phyloP scores from a whole-genome alignment of 2,888 invertebrate genomes.

The Druceiella hillmani region DNA sequence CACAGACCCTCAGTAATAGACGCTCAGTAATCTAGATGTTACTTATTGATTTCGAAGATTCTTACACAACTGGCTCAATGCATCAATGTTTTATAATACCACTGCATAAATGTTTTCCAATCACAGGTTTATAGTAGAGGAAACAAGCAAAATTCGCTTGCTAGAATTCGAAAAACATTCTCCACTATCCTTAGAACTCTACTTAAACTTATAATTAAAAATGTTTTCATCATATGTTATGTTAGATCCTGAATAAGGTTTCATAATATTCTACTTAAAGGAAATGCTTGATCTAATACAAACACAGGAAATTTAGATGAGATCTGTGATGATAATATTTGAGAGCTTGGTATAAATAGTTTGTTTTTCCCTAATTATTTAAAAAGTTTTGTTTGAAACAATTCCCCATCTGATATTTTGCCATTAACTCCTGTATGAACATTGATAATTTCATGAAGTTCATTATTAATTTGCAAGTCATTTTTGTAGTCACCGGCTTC shows the following conservation, averaged over 20 bases:
- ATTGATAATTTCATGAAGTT: too few species aligned
- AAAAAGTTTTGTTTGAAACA: too few species aligned
- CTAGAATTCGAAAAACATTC: neutral
- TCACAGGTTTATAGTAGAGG: neutral
- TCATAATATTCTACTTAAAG: neutral
- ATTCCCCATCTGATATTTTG: too few species aligned
- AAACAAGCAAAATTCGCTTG: neutral
- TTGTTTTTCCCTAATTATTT: too few species aligned
- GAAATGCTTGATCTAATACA: neutral
- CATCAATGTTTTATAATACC: neutral
- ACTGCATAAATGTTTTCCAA: neutral
- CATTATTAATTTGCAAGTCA: too few species aligned
- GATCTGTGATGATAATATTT: neutral
- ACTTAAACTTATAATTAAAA: neutral
- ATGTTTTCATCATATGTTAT: neutral
- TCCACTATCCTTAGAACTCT: neutral
- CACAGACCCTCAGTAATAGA: neutral
- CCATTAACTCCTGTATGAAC: too few species aligned
- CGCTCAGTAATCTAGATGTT: neutral
- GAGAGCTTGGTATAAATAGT: neutral
- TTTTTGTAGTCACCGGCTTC: too few species aligned
- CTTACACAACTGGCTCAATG: neutral
- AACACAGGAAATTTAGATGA: neutral
- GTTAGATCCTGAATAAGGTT: neutral
- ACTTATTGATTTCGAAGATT: neutral